A percentile compares a stretch with the other conserved stretches of the same genome.
phyloP scores from a whole-genome alignment of 2,888 invertebrate species.

The Diarsia rubi region DNA sequence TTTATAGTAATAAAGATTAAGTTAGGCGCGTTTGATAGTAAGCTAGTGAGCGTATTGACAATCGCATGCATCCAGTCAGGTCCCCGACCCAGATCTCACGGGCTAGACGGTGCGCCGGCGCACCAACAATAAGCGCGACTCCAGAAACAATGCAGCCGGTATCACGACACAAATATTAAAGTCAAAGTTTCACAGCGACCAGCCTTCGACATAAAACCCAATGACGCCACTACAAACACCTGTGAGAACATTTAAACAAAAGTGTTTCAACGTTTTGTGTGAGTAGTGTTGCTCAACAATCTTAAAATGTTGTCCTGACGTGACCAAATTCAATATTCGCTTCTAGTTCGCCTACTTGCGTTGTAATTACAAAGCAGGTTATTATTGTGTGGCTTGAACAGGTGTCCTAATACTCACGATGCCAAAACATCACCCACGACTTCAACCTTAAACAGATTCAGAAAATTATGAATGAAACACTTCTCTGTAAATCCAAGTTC shows the following conservation, averaged over 20 bases:
- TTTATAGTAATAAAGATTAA: slow-evolving; percentile 55
- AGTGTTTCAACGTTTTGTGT: slow-evolving; percentile 74
- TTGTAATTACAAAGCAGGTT: slow-evolving; percentile 60
- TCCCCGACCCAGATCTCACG: slow-evolving; percentile 90
- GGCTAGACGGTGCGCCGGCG: slow-evolving; percentile 75
- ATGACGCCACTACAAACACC: slow-evolving; percentile 86
- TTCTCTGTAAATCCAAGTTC: not conserved
- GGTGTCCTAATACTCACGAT: slow-evolving; percentile 60
- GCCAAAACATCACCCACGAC: slow-evolving; percentile 41
- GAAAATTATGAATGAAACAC: slow-evolving; percentile 46
- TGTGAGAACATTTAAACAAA: slow-evolving; percentile 89
- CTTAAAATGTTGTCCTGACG: slow-evolving; percentile 66
- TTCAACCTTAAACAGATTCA: slow-evolving; percentile 27
- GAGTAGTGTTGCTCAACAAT: slow-evolving; percentile 71
- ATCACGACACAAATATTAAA: slow-evolving; percentile 87
- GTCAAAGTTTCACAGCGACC: slow-evolving; percentile 86
- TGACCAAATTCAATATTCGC: slow-evolving; percentile 64
- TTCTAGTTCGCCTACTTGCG: slow-evolving; percentile 63
- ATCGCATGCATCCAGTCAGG: slow-evolving; percentile 74
- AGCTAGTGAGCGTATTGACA: slow-evolving; percentile 67
- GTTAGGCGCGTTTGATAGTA: slow-evolving; percentile 63
- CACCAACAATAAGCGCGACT: slow-evolving; percentile 80
- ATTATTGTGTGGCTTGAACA: slow-evolving; percentile 44
- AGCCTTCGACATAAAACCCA: slow-evolving; percentile 87
- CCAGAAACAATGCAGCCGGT: slow-evolving; percentile 84